Conservation (phyloP, 2,113 vertebrate genomes). For the Nothobranchius kuhntae region DNA sequence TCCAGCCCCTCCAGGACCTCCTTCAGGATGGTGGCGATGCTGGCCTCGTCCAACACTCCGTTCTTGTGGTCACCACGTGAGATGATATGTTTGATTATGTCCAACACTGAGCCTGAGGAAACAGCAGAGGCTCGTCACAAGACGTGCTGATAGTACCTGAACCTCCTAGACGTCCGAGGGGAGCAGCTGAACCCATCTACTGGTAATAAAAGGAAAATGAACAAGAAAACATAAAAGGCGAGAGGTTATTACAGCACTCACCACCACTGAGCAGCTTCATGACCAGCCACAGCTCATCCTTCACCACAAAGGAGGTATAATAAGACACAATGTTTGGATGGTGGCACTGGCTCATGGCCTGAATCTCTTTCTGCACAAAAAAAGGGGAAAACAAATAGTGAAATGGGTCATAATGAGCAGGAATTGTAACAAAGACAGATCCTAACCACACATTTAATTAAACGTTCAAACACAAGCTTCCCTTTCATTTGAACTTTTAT, state of each 20-base stretch:
- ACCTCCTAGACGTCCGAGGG: neutral
- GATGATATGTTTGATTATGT: conserved; percentile 94
- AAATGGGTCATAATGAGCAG: conserved; percentile 4
- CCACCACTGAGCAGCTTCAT: conserved; percentile 97
- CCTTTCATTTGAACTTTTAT: no score
- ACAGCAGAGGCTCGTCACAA: conserved; percentile 20
- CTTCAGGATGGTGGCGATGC: conserved; percentile 89
- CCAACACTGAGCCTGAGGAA: conserved; percentile 88
- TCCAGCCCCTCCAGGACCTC: conserved; percentile 93
- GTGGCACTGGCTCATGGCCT: conserved; percentile 98
- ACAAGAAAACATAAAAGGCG: conserved; percentile 3
- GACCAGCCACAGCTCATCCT: conserved; percentile 96
- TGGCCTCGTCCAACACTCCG: conserved; percentile 90
- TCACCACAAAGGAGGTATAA: conserved; percentile 96
- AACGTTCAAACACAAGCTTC: conserved; percentile 7
- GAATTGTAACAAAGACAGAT: neutral
- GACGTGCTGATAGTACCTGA: neutral
- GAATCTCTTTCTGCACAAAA: conserved; percentile 92
- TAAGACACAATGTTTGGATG: conserved; percentile 97
- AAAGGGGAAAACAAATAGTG: conserved; percentile 26
- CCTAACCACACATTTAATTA: neutral
- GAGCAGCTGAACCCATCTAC: neutral
- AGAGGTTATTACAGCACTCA: conserved; percentile 70
- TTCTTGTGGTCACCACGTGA: conserved; percentile 92
- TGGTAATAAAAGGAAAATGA: neutral